Evolutionary conservation across 2,888 invertebrate genomes (phyloP).

Genomic region (Lithophane socia): DNA sequence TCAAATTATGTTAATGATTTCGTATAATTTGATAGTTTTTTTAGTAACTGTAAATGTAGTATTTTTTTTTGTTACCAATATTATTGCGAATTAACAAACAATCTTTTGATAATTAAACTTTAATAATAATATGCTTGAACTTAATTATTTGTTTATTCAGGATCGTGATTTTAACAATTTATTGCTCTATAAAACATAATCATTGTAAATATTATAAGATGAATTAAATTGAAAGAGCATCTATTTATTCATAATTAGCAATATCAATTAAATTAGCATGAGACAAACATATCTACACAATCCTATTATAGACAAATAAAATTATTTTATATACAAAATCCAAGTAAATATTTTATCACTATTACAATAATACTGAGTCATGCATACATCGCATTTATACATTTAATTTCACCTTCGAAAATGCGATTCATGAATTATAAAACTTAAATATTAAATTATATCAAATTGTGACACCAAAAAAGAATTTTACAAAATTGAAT

Average conservation of each 20-base stretch:
- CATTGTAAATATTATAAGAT: not conserved
- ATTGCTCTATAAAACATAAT: not conserved
- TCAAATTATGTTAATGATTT: constrained; percentile 16
- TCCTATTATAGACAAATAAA: constrained; percentile 36
- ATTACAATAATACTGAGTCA: constrained; percentile 77
- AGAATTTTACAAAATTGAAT: constrained; percentile 24
- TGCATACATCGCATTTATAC: constrained; percentile 61
- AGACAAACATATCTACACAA: constrained; percentile 23
- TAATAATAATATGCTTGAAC: not conserved
- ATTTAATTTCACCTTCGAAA: constrained; percentile 26
- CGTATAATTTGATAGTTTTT: constrained; percentile 10
- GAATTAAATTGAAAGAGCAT: constrained; percentile 10
- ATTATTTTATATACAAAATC: constrained; percentile 52
- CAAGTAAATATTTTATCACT: constrained; percentile 61
- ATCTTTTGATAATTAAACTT: not conserved
- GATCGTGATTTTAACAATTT: not conserved
- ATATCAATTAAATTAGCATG: constrained; percentile 6
- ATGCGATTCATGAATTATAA: constrained; percentile 41
- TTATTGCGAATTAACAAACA: not conserved
- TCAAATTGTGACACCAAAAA: constrained; percentile 23
- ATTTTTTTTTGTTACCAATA: not conserved
- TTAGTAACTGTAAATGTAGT: not conserved
- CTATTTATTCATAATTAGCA: not conserved
- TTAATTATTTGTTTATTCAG: not conserved
- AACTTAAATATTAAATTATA: constrained; percentile 29